phyloP scores from a whole-genome alignment of 2,113 vertebrate genomes.

The Tragelaphus imberbis region DNA sequence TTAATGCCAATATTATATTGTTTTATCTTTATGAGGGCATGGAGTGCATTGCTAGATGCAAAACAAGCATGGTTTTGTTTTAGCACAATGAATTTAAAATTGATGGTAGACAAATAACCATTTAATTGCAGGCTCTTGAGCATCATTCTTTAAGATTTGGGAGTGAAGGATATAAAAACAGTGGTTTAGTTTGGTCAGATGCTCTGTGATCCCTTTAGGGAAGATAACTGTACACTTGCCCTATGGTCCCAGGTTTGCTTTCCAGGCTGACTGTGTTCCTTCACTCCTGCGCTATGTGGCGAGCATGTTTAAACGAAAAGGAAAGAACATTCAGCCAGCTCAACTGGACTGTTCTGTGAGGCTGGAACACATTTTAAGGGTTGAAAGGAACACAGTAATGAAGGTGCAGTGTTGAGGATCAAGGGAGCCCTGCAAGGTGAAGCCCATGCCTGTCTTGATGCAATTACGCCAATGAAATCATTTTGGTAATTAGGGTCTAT shows the following conservation, averaged over 20 bases:
- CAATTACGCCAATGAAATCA: slow-evolving; percentile 61
- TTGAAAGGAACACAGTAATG: slow-evolving; percentile 48
- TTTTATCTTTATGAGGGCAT: not conserved
- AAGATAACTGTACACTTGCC: not conserved
- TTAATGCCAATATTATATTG: not conserved
- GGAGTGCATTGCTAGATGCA: not conserved
- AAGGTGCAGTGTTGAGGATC: slow-evolving; percentile 35
- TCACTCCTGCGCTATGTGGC: not conserved
- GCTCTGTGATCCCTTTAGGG: not conserved
- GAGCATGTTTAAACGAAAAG: not conserved
- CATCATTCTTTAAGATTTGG: not conserved
- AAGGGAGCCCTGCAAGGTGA: not conserved
- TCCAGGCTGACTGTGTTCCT: not conserved
- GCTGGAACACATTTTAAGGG: not conserved
- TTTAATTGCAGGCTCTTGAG: not conserved
- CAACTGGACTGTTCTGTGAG: not conserved
- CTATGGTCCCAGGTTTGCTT: not conserved
- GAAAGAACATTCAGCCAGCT: not conserved
- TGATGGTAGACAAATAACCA: not conserved
- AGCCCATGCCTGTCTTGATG: slow-evolving; percentile 32
- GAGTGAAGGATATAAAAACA: not conserved
- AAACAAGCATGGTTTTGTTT: not conserved
- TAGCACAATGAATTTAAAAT: not conserved
- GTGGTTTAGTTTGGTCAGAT: not conserved
- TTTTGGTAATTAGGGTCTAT: slow-evolving; percentile 61